A percentile compares a stretch with the other conserved stretches of the same genome.
phyloP scores from a whole-genome alignment of 2,113 vertebrate species.

The Microcebus jonahi region DNA sequence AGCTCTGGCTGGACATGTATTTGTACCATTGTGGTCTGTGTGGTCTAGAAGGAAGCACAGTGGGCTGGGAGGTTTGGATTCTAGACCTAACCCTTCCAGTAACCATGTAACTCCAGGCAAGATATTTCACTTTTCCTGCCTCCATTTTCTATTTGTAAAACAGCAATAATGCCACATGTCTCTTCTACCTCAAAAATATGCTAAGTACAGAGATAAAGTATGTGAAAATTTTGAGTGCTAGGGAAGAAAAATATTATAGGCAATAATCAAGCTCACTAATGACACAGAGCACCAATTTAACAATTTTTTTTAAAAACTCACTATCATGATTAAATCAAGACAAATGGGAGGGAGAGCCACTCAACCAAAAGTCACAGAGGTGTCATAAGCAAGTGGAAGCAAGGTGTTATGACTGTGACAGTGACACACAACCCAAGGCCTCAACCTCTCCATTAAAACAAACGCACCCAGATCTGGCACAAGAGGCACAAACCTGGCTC shows the following conservation, averaged over 20 bases:
- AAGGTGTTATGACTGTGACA: rapidly evolving
- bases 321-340: neutral
- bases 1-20: neutral
- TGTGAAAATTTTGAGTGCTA: neutral
- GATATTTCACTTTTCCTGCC: neutral
- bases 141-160: neutral
- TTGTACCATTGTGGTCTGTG: neutral
- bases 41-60: neutral
- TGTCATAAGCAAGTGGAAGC: neutral
- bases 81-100: neutral
- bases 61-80: neutral
- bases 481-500: neutral
- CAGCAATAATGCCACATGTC: neutral
- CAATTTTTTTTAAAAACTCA: neutral
- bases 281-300: neutral
- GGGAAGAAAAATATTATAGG: neutral
- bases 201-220: neutral
- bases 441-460: neutral
- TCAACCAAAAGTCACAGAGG: neutral
- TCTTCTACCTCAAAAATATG: conserved; percentile 10
- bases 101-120: neutral
- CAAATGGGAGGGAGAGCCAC: neutral
- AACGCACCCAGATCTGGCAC: rapidly evolving
- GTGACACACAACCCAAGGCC: too few relatives aligned
- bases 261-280: neutral